Percentiles rank a stretch among this genome's conserved stretches.
These are phyloP conservation scores for Phainopepla nitens DNA, from an alignment of 2,113 vertebrate species.

Conservation along the genomic window DNA sequence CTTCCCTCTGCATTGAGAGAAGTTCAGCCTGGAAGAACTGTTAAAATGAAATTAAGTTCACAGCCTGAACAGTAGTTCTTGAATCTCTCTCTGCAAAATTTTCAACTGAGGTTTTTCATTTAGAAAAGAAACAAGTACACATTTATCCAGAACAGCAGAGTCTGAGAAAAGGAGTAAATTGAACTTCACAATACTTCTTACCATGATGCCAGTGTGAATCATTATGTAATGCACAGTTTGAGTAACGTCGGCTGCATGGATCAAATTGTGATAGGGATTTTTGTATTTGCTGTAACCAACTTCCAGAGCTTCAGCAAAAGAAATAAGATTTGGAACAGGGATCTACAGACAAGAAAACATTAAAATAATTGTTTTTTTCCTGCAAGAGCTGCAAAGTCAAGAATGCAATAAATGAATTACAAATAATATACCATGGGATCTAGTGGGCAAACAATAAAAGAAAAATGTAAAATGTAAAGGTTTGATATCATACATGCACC, in stretches of 20 bases:
- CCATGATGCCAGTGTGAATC: conserved; percentile 95
- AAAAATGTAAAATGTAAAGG: neutral
- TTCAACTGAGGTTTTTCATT: neutral
- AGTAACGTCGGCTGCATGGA: conserved; percentile 96
- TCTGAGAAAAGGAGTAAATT: neutral
- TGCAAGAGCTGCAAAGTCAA: neutral
- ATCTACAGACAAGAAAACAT: conserved; percentile 79
- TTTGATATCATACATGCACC: neutral
- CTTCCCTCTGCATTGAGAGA: neutral
- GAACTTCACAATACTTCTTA: conserved; percentile 63
- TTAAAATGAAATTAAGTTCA: neutral
- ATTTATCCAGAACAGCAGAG: neutral
- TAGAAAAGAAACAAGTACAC: neutral
- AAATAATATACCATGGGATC: neutral
- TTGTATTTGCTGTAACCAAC: conserved; percentile 95
- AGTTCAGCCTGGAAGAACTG: neutral
- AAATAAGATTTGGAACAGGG: conserved; percentile 89
- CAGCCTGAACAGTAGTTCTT: neutral
- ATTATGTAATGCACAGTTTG: conserved; percentile 98
- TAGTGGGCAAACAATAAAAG: neutral
- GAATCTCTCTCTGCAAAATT: neutral
- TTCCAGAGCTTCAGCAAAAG: conserved; percentile 95
- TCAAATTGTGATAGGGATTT: conserved; percentile 97
- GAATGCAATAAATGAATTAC: neutral
- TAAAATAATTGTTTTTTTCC: neutral